phyloP scores from a whole-genome alignment of 1,140 invertebrate species.

The Drosophila pseudoobscura region DNA sequence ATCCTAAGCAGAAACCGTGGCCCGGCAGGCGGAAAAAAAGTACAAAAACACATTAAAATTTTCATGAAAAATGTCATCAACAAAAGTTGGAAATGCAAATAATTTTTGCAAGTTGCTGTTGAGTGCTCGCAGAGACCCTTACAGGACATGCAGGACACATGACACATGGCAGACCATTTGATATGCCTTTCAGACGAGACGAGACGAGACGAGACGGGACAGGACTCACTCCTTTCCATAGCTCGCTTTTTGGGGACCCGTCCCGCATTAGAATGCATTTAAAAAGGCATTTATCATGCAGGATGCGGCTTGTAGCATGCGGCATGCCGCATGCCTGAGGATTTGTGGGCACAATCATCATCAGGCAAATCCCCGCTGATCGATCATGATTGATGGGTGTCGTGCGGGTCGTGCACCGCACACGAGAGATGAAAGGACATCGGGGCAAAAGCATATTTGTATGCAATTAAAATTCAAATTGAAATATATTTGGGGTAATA shows the following conservation, averaged over 20 bases:
- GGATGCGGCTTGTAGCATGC: conserved; percentile 1
- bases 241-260: conserved; percentile 46
- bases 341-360: conserved; percentile 53
- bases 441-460: conserved; percentile 29
- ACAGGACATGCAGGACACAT: conserved; percentile 46
- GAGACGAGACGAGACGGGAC: conserved; percentile 4
- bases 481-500: conserved; percentile 24
- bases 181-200: conserved; percentile 42
- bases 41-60: conserved; percentile 75
- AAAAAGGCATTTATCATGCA: conserved; percentile 73
- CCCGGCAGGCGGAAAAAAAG: conserved; percentile 16
- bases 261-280: conserved; percentile 77
- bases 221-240: conserved; percentile 9
- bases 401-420: neutral
- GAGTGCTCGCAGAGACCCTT: conserved; percentile 67
- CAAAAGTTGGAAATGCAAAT: conserved; percentile 81
- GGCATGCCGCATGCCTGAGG: conserved; percentile 11
- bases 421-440: neutral
- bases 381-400: conserved; percentile 73
- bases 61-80: conserved; percentile 82
- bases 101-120: conserved; percentile 56
- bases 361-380: conserved; percentile 63
- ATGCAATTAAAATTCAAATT: conserved; percentile 77
- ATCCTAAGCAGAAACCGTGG: conserved; percentile 11
- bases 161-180: conserved; percentile 61